Evolutionary conservation across 53 echinoderm and acorn worm genomes (phyloP).

Genomic region (Crossaster papposus): DNA sequence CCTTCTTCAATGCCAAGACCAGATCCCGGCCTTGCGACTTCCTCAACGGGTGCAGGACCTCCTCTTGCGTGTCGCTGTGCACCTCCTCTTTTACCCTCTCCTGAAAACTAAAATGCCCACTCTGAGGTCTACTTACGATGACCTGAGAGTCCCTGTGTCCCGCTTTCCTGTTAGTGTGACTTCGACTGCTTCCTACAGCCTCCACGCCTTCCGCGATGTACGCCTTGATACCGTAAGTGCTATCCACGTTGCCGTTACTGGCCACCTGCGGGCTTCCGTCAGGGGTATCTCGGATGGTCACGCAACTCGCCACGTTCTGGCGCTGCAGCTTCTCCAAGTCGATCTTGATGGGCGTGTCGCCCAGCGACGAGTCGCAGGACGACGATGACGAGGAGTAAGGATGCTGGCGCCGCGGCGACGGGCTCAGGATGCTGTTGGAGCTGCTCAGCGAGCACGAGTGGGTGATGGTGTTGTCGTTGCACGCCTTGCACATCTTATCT

Average conservation of each 20-base stretch:
- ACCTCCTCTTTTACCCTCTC: conserved; percentile 73
- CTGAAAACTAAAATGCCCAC: conserved; percentile 48
- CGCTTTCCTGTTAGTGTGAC: conserved; percentile 43
- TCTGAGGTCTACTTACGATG: conserved; percentile 41
- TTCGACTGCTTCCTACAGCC: conserved; percentile 13
- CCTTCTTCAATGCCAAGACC: conserved; percentile 80
- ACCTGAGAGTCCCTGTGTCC: conserved; percentile 46
- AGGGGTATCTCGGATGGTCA: conserved; percentile 92
- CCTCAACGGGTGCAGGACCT: conserved; percentile 25
- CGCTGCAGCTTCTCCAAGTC: conserved; percentile 69
- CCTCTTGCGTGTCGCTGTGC: conserved; percentile 54
- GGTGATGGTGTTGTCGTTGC: conserved; percentile 91
- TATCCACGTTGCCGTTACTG: conserved; percentile 5
- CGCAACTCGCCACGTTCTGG: conserved; percentile 86
- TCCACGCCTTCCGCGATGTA: conserved; percentile 1
- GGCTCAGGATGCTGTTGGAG: conserved; percentile 87
- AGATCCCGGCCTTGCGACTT: conserved; percentile 52
- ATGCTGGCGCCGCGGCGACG: conserved; percentile 77
- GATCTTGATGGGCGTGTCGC: conserved; percentile 64
- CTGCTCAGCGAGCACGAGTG: conserved; percentile 97
- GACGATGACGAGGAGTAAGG: conserved; percentile 67
- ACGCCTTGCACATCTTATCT: conserved; percentile 89
- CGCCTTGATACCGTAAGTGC: conserved; percentile 35
- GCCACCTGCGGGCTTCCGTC: conserved; percentile 53
- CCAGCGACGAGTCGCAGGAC: conserved; percentile 75